Percentiles rank a stretch among this genome's conserved stretches.
These are phyloP conservation scores for Coregonus sp. DNA, from an alignment of 2,797 vertebrate genomes.

Conservation along the genomic window DNA sequence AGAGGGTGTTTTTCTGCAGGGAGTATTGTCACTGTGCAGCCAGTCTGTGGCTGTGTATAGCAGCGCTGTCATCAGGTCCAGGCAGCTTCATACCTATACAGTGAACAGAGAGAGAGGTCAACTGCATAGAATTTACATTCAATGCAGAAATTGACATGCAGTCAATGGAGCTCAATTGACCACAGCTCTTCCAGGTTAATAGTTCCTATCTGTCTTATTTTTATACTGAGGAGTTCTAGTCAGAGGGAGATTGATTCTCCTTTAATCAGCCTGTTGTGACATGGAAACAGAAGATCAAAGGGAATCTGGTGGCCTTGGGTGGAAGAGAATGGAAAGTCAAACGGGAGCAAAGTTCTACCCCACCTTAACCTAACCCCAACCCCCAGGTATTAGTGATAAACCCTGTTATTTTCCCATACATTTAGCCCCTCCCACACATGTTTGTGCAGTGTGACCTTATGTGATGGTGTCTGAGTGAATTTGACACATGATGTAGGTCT, in stretches of 20 bases:
- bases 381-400: no score
- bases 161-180: neutral
- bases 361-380: neutral
- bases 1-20: neutral
- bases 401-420: no score
- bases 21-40: neutral
- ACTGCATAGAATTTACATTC: neutral
- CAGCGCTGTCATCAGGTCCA: neutral
- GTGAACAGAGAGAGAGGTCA: neutral
- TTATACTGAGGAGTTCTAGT: neutral
- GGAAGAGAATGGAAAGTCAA: neutral
- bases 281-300: neutral
- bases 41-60: neutral
- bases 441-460: neutral
- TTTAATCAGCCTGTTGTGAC: neutral
- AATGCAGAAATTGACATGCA: neutral
- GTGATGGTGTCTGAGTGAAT: neutral
- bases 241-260: neutral
- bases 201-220: neutral
- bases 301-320: neutral
- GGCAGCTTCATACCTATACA: neutral
- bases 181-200: neutral
- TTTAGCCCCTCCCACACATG: no score
- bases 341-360: neutral
- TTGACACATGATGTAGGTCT: neutral